Evolutionary conservation across 2,888 invertebrate species (phyloP).

Genomic region (Synergus japonicus): DNA sequence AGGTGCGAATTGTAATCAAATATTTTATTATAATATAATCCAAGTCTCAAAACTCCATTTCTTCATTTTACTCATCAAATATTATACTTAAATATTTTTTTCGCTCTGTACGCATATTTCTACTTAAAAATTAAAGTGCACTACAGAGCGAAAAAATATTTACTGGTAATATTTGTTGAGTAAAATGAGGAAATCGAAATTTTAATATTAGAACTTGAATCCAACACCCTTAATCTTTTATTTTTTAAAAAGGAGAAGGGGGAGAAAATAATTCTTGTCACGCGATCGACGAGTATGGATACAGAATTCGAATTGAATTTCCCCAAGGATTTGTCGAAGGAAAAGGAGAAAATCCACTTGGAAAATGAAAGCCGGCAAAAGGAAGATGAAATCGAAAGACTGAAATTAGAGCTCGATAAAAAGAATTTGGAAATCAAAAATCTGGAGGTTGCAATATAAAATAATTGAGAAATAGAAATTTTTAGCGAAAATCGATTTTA

Average conservation of each 20-base stretch:
- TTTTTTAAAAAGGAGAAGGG: neutral
- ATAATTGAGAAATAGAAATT: neutral
- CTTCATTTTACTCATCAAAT: too few relatives aligned
- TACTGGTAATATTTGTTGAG: too few relatives aligned
- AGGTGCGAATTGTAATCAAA: neutral
- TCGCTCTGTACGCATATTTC: too few relatives aligned
- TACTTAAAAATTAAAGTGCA: too few relatives aligned
- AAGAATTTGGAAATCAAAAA: neutral
- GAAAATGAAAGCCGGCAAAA: constrained; percentile 19
- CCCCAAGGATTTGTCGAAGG: neutral
- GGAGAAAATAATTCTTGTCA: neutral
- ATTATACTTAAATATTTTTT: too few relatives aligned
- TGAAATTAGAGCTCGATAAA: neutral
- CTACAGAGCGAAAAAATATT: too few relatives aligned
- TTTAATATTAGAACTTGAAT: too few relatives aligned
- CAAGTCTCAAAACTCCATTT: too few relatives aligned
- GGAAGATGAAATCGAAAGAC: constrained; percentile 6
- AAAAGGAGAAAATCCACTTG: constrained; percentile 6
- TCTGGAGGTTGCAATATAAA: constrained; percentile 1
- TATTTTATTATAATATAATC: too few relatives aligned
- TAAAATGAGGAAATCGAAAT: too few relatives aligned
- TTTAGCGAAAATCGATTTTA: neutral
- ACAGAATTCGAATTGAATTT: neutral
- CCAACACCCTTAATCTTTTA: neutral
- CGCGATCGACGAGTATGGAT: neutral